A percentile compares a stretch with the other conserved stretches of the same genome.
These are phyloP conservation scores for Euzetes globulus DNA, from an alignment of 2,888 invertebrate species.

Conservation along the genomic window DNA sequence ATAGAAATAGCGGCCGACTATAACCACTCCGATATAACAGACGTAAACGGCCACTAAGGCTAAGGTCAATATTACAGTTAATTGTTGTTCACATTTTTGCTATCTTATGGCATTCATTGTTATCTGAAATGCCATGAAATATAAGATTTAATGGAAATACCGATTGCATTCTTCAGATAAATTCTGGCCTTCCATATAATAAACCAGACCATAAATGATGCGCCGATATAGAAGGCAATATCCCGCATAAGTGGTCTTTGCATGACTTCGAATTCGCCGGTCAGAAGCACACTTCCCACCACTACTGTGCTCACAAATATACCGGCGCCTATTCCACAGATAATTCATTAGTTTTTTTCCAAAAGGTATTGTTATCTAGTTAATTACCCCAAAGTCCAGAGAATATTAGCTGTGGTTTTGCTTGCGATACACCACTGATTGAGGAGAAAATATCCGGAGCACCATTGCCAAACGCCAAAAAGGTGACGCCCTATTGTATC, in stretches of 20 bases:
- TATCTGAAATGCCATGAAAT: not conserved
- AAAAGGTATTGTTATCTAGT: not conserved
- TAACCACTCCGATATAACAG: slow-evolving; percentile 35
- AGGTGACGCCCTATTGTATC: slow-evolving; percentile 55
- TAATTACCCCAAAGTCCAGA: slow-evolving; percentile 47
- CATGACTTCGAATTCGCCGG: slow-evolving; percentile 54
- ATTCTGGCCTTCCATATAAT: slow-evolving; percentile 51
- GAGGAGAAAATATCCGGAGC: slow-evolving; percentile 62
- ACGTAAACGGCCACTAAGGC: slow-evolving; percentile 35
- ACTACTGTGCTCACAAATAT: slow-evolving; percentile 58
- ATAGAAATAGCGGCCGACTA: slow-evolving; percentile 32
- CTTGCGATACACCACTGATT: slow-evolving; percentile 51
- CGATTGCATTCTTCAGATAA: slow-evolving; percentile 51
- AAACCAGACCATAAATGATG: slow-evolving; percentile 52
- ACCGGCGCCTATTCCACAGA: slow-evolving; percentile 53
- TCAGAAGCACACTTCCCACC: slow-evolving; percentile 54
- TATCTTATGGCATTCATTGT: not conserved
- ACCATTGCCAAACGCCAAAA: slow-evolving; percentile 63
- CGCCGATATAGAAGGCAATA: slow-evolving; percentile 51
- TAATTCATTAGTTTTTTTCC: not conserved
- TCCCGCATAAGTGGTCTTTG: slow-evolving; percentile 53
- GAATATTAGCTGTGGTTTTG: slow-evolving; percentile 47
- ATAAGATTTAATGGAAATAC: slow-evolving; percentile 42
- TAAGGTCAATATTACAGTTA: slow-evolving; percentile 24
- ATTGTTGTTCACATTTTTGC: not conserved